Evolutionary conservation across 2,113 vertebrate species (phyloP), one percentile per base, ranked within the genome.

Genomic region (Brachypodius melanocephalos): DNA sequence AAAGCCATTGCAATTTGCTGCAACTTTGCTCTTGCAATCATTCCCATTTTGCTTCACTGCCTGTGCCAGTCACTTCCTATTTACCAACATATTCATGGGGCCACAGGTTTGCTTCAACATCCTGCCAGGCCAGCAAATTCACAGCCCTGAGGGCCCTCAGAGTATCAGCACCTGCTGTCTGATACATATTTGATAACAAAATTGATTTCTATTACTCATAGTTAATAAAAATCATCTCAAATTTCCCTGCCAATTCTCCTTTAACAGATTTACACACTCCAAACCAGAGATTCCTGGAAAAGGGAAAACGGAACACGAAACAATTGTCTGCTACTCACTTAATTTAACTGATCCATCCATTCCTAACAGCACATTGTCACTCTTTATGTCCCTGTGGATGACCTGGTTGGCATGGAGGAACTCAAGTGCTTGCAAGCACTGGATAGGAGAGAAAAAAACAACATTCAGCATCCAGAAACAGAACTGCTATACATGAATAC

Each of bases 301-400:
- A 91, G 51, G 38, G 67, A n/a, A 76, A 83, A 32, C 9, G 93
- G 80, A 72, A 52, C 14, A 42, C 57, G 28, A 59, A 94, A 58
- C 29, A 85, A 49, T 13, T 31, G 28, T 9, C 59, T 42, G 66
- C 65, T 91, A 99, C 99, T 98, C 97, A 99, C 99, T 99, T 34
- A 99, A 98, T 96, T 99, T 99, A 92, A 99, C 99, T 3, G 99
- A 99, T 92, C 99, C 99, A 82, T 99, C 99, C 99, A 99, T 99
- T 94, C 99, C 99, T 66, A 99, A 97, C 46, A 99, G 97, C 62
- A 99, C 99, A 2, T 99, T 99, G 97, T 99, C 99, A 96, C 99
- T 99, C 97, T 99, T 99, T 91, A 99, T 99, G 98, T 99, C 99
- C 98, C 99, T 98, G 97, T 99, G 99, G 92, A 99, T 99, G 91